Evolutionary conservation across 2,888 invertebrate species (phyloP), one percentile per base, ranked within the genome.

Genomic region (Himalopsyche anomala): DNA sequence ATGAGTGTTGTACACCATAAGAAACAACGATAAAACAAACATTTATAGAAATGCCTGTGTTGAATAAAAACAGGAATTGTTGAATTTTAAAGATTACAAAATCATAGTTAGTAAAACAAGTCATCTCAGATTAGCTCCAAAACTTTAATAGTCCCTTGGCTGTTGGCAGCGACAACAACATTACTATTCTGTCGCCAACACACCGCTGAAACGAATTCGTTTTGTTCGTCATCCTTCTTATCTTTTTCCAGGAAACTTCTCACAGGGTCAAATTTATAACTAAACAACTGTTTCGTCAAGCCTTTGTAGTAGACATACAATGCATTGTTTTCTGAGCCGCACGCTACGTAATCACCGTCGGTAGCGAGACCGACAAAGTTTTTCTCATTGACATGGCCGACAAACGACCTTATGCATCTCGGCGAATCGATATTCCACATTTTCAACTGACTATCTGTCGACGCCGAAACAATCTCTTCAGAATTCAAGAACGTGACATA

Each of bases 341-440:
- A 98, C 0, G 98, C 98, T 45, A 99, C 95, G 91, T 98, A 98
- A 92, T 98, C 96, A 2, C 97, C 97, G 90, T 98, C 97, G 0
- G 98, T 98, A 0, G 98, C 97, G 81, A 99, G 92, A 0, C 98
- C 98, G 4, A 99, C 98, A 92, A 99, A 99, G 92, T 98, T 98
- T 92, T 98, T 98, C 92, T 98, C 98, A 91, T 99, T 99, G 8
- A 96, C 95, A 92, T 99, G 98, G 0, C 98, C 98, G 19, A 96
- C 95, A 92, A 98, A 98, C 0, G 98, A 97, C 40, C 97, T 94
- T 85, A 97, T 92, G 91, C 97, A 97, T 88, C 96, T 94, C 19
- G 96, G 96, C 84, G 95, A 94, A 89, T 96, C 95, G 28, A 98
- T 95, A 90, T 96, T 96, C 98, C 98, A 99, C 92, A 98, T 94